Conservation (phyloP, 2,888 invertebrate species). For the Limnephilus marmoratus region DNA sequence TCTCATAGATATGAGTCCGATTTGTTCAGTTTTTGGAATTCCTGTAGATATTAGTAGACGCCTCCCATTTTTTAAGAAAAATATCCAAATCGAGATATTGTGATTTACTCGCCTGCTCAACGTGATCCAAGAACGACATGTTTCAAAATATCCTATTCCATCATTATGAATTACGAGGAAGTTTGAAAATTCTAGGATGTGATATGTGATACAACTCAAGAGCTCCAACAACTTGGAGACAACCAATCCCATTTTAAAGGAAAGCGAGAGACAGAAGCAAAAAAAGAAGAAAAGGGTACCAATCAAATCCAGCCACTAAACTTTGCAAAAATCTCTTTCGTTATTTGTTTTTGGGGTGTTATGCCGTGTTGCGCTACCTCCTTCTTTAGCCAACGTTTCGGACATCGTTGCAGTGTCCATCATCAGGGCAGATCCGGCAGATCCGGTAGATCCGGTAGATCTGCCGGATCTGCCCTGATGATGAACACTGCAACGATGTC, state of each 20-base stretch:
- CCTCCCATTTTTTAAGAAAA: no score
- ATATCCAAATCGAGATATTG: background rate
- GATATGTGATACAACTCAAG: background rate
- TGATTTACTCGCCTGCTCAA: background rate
- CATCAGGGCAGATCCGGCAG: no score
- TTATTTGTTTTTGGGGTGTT: no score
- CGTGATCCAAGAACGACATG: background rate
- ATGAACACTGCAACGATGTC: no score
- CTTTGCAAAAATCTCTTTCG: background rate
- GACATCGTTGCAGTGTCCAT: no score
- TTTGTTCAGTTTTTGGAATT: no score
- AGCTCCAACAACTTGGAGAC: background rate
- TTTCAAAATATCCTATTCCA: background rate
- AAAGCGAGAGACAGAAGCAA: background rate
- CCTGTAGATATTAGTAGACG: no score
- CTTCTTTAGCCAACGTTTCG: no score
- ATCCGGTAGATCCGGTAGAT: no score
- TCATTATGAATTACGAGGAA: background rate
- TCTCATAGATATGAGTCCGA: no score
- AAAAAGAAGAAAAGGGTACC: background rate
- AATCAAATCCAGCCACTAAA: background rate
- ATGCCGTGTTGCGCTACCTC: no score
- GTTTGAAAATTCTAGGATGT: background rate
- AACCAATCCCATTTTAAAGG: background rate
- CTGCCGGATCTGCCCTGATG: no score